phyloP scores from a whole-genome alignment of 2,888 invertebrate species.

The Lydus trimaculatus region DNA sequence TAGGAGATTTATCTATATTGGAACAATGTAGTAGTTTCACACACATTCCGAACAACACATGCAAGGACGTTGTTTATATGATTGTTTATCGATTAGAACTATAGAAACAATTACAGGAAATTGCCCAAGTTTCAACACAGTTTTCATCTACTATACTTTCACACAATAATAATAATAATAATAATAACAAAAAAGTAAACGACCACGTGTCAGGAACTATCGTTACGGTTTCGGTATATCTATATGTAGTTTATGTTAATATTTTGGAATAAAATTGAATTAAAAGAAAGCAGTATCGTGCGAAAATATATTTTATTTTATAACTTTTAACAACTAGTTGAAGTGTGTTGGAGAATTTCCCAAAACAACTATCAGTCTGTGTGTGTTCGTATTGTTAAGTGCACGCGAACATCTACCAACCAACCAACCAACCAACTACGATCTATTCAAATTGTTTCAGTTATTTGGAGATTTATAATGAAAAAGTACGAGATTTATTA shows the following conservation, averaged over 20 bases:
- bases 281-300: constrained; percentile 28
- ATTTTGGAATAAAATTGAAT: neutral
- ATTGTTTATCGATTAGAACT: constrained; percentile 44
- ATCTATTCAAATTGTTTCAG: constrained; percentile 52
- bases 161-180: neutral
- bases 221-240: neutral
- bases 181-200: neutral
- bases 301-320: constrained; percentile 29
- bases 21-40: constrained; percentile 20
- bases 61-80: constrained; percentile 39
- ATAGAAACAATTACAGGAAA: constrained; percentile 21
- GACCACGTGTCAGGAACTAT: no score
- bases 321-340: constrained; percentile 28
- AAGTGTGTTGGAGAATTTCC: constrained; percentile 30
- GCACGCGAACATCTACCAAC: constrained; percentile 16
- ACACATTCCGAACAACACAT: constrained; percentile 43
- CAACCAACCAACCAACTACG: no score
- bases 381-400: constrained; percentile 22
- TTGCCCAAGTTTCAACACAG: constrained; percentile 22
- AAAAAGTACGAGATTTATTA: constrained; percentile 77
- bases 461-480: constrained; percentile 71
- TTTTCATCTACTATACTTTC: constrained; percentile 5
- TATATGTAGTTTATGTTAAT: neutral
- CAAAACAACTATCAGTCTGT: constrained; percentile 25
- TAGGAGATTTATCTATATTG: neutral